These are phyloP conservation scores for Euclidia mi DNA, from an alignment of 2,888 invertebrate genomes.

Conservation along the genomic window DNA sequence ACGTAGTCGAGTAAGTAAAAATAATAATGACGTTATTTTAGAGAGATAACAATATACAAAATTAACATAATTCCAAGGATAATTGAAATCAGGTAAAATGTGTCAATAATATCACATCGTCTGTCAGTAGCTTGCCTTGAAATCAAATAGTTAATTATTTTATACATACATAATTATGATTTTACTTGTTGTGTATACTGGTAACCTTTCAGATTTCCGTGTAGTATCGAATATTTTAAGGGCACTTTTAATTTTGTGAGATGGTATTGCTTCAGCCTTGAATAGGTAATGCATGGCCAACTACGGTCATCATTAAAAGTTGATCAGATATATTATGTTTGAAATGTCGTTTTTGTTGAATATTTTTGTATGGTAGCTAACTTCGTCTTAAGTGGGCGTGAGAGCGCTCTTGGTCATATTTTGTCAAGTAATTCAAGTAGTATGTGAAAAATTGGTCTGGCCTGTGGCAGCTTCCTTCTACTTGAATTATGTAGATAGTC, in stretches of 20 bases:
- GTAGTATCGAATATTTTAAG: slow-evolving; percentile 27
- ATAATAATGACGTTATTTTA: neutral
- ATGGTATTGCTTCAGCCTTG: slow-evolving; percentile 32
- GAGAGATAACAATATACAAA: too few relatives aligned
- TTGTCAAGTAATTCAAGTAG: too few relatives aligned
- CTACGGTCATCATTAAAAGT: slow-evolving; percentile 3
- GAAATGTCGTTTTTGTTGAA: too few relatives aligned
- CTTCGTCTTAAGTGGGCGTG: too few relatives aligned
- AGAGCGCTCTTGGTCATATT: too few relatives aligned
- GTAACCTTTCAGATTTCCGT: slow-evolving; percentile 48
- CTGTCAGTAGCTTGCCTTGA: slow-evolving; percentile 44
- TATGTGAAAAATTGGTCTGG: too few relatives aligned
- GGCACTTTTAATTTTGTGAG: slow-evolving; percentile 30
- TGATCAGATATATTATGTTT: neutral
- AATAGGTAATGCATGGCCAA: slow-evolving; percentile 21
- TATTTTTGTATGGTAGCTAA: too few relatives aligned
- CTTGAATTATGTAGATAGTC: too few relatives aligned
- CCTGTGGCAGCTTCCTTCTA: too few relatives aligned
- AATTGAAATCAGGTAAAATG: slow-evolving; percentile 17
- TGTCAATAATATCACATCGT: slow-evolving; percentile 27
- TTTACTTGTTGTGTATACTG: slow-evolving; percentile 15
- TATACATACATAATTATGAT: slow-evolving; percentile 31
- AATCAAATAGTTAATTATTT: slow-evolving; percentile 32
- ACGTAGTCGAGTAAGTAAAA: too few relatives aligned
- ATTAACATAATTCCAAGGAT: neutral